phyloP scores from a whole-genome alignment of 2,888 invertebrate genomes.

The Cephalotes varians region DNA sequence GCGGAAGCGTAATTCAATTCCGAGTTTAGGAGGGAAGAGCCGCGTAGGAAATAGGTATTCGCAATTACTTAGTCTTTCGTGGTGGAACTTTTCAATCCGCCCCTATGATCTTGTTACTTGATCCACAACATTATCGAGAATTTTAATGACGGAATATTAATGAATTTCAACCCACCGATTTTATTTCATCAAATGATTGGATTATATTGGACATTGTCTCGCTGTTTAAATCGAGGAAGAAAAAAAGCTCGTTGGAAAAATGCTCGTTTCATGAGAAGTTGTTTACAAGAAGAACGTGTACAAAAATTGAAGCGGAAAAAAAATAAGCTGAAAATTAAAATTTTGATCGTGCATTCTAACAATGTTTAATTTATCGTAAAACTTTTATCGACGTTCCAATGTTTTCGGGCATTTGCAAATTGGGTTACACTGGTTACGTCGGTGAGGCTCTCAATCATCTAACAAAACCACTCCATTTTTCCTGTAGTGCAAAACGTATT shows the following conservation, averaged over 20 bases:
- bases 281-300: neutral
- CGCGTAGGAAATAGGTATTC: neutral
- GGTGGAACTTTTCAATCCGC: neutral
- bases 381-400: slow-evolving; percentile 19
- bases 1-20: slow-evolving; percentile 16
- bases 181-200: neutral
- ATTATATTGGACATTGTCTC: neutral
- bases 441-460: neutral
- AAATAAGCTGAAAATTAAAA: slow-evolving; percentile 11
- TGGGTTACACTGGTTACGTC: slow-evolving; percentile 18
- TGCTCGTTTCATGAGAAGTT: neutral
- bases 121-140: neutral
- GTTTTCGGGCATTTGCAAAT: slow-evolving; percentile 30
- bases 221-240: neutral
- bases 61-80: neutral
- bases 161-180: neutral
- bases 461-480: slow-evolving; percentile 17
- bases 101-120: neutral
- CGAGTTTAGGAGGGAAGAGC: slow-evolving; percentile 2
- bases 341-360: neutral
- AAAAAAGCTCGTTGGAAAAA: neutral
- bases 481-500: neutral
- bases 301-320: neutral
- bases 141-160: neutral
- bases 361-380: slow-evolving; percentile 18